Base-by-base conservation (phyloP, 2,797 vertebrate species). In the Gallinago stenura region DNA sequence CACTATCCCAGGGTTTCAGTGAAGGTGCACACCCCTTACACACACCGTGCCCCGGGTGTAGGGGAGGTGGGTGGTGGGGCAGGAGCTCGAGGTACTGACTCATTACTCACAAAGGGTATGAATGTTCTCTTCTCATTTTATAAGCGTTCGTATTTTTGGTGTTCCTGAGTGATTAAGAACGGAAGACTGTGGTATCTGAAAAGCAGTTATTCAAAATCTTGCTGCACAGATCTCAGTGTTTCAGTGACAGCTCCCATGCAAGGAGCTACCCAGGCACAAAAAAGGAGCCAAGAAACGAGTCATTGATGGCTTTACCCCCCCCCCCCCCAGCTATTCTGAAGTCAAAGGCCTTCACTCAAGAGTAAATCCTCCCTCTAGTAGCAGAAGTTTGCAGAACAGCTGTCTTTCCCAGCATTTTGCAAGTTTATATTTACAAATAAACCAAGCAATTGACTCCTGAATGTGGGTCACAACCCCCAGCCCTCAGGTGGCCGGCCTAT, bases 41-140 rank as follows among this genome's bases (percentile, higher is more conserved):
- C 48, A 65, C 26, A 58, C 58, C 66, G 35, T 70, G 77, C 33
- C 91, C 62, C 53, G 43, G 26, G 31, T 72, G 94, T 68, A 97
- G 91, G 86, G 87, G 83, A 94, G 46, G 56, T 66, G 72, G 72
- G 72, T 71, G 65, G 25, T 77, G 45, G 37, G 37, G 37, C 37
- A 37, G 5, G 73, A 92, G 93, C 90, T 89, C 65, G 79, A 81
- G 65, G 76, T 94, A 88, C 90, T 93, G 88, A 90, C 83, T 93
- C 93, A 83, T 84, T 94, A 84, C 28, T 71, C 73, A 58, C 58
- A 89, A 93, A 92, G 3, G 66, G 53, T 46, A 90, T 35, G 62
- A 90, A 95, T 89, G 87, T 69, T 95, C 88, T 91, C 86, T 95
- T 76, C 90, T 90, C 76, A 88, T 95, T 94, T 83, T 33, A 2